phyloP scores from a whole-genome alignment of 2,113 vertebrate genomes.

The Morone chrysops region DNA sequence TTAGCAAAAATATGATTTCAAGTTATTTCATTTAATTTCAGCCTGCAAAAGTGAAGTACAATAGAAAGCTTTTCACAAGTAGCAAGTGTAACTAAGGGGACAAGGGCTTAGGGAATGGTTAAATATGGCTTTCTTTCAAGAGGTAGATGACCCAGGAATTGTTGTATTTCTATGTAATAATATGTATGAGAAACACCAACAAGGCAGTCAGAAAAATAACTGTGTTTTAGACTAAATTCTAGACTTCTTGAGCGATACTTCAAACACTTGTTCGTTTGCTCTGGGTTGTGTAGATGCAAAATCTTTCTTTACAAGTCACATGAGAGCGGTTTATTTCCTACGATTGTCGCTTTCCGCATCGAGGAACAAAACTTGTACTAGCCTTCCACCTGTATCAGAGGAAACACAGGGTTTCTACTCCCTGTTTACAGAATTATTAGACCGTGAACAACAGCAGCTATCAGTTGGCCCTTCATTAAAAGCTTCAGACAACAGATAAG shows the following conservation, averaged over 20 bases:
- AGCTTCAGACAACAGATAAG: background rate
- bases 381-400: conserved; percentile 26
- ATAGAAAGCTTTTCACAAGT: background rate
- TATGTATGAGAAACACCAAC: background rate
- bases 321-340: conserved; percentile 23
- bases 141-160: conserved; percentile 8
- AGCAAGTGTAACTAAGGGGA: background rate
- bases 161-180: conserved; percentile 14
- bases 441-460: conserved; percentile 16
- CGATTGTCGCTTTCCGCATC: conserved; percentile 27
- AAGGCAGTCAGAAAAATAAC: background rate
- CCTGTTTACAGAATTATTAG: conserved; percentile 26
- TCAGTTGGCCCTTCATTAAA: conserved; percentile 8
- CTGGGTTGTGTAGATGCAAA: background rate
- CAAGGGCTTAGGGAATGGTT: background rate
- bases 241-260: background rate
- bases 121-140: background rate
- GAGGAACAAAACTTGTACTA: background rate
- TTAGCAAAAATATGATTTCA: too few species aligned
- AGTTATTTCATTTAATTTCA: too few species aligned
- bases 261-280: conserved; percentile 1
- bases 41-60: too few species aligned
- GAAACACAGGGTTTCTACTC: conserved; percentile 43
- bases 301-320: background rate
- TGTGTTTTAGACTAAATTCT: background rate